Evolutionary conservation across 2,797 vertebrate species (phyloP).

Genomic region (Peromyscus melanophrys): DNA sequence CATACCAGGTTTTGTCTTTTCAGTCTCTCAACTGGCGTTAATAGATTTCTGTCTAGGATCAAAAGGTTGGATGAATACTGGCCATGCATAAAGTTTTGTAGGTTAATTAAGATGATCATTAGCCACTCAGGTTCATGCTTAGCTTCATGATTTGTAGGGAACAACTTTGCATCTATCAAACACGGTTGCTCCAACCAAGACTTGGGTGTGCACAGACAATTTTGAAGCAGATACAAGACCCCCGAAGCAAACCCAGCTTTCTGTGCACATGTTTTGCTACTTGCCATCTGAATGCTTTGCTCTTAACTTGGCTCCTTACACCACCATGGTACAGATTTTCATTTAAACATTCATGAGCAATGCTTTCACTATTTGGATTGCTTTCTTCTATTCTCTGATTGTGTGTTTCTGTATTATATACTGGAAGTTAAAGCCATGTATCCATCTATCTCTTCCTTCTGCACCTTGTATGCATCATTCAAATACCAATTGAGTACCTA

Average conservation of each 20-base stretch:
- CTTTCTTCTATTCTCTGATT: constrained; percentile 8
- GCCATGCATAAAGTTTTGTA: constrained; percentile 78
- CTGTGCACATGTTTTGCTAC: not conserved
- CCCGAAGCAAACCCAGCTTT: constrained; percentile 7
- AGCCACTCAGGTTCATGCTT: constrained; percentile 70
- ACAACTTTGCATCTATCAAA: constrained; percentile 68
- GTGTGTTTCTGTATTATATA: not conserved
- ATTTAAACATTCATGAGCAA: not conserved
- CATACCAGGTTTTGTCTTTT: constrained; percentile 78
- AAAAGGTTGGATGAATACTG: constrained; percentile 80
- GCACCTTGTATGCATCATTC: not conserved
- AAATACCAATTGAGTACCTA: not conserved
- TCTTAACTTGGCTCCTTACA: not conserved
- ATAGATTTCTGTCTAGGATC: constrained; percentile 76
- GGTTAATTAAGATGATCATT: constrained; percentile 87
- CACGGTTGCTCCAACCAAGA: constrained; percentile 68
- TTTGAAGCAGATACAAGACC: constrained; percentile 39
- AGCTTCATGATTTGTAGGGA: constrained; percentile 78
- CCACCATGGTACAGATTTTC: not conserved
- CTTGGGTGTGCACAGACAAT: constrained; percentile 9
- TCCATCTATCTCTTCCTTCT: not conserved
- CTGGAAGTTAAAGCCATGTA: fast-evolving
- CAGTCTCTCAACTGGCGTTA: constrained; percentile 76
- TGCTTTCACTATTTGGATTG: not conserved
- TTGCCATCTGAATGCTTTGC: not conserved